Base-by-base conservation (phyloP, 2,888 invertebrate species). In the Caenorhabditis japonica region DNA sequence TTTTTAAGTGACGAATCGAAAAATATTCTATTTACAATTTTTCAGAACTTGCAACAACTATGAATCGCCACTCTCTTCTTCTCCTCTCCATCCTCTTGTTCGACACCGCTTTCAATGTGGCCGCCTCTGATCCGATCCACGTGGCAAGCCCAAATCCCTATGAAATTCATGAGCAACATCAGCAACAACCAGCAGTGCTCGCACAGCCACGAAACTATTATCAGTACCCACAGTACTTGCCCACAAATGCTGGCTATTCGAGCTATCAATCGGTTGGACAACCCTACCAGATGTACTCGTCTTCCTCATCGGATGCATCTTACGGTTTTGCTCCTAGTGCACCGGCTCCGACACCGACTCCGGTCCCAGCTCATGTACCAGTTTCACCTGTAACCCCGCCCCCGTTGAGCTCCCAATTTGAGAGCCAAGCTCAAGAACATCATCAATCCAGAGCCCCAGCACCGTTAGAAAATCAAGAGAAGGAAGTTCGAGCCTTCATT, bases 221-320 rank as follows among this genome's bases (percentile, higher is more conserved):
- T 12, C 64, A 39, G 43, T 64, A 64, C 27, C 64, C 64, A 21
- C 55, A 64, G 34, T 64, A 64, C 41, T 46, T 64, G 12, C 64
- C 64, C 17, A 64, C 64, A 4, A 44, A 64, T 34, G 21, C 43
- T 25, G 58, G 66, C 17, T 68, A 68, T 49, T 44, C 51, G 5
- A 68, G 44, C 44, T 58, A 58, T 25, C 58, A 68, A 52, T 34
- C 51, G n/a, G 25, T 51, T 21, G 66, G 66, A 15, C 51, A 51
- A 19, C 66, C 66, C 3, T 68, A 58, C 38, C 66, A 68, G 21
- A 68, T 68, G 38, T 68, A 68, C 27, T 47, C 47, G 2, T 33
- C 61, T 36, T 30, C 46, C 7, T 52, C 52, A 13, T 60, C 59
- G 0, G 41, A 51, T 15, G 21, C 23, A 1, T 23, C 61, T 0